Conservation (phyloP, 2,113 vertebrate species). For the Oreocharis arfaki region DNA sequence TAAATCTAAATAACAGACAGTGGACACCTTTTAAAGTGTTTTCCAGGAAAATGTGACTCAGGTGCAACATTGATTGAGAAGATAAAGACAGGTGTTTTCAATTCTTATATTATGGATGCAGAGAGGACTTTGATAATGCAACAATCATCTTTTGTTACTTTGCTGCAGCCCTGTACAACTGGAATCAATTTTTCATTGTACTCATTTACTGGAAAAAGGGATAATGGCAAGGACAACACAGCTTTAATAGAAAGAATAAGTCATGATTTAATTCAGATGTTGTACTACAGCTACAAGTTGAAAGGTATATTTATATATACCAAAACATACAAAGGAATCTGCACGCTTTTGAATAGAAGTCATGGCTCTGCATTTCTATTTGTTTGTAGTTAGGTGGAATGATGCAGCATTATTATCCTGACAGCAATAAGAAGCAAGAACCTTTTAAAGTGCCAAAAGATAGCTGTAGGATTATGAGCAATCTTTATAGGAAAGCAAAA, state of each 20-base stretch:
- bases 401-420: conserved; percentile 48
- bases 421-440: conserved; percentile 20
- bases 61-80: conserved; percentile 62
- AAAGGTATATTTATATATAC: conserved; percentile 22
- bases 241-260: conserved; percentile 56
- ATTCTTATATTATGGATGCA: conserved; percentile 60
- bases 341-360: conserved; percentile 27
- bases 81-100: conserved; percentile 60
- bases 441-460: conserved; percentile 1
- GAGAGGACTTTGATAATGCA: conserved; percentile 62
- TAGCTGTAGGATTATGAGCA: conserved; percentile 10
- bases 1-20: conserved; percentile 65
- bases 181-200: conserved; percentile 66
- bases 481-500: conserved; percentile 27
- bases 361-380: conserved; percentile 44
- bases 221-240: conserved; percentile 41
- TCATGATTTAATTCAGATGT: conserved; percentile 42
- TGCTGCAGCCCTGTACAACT: conserved; percentile 44
- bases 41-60: conserved; percentile 60
- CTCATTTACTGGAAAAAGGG: conserved; percentile 53
- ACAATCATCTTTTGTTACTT: conserved; percentile 58
- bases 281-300: conserved; percentile 19
- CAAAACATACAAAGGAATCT: conserved; percentile 24
- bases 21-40: conserved; percentile 57
- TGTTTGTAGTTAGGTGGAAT: conserved; percentile 42